Conservation (phyloP, 2,888 invertebrate species). For the Thysanoteuthis rhombus region DNA sequence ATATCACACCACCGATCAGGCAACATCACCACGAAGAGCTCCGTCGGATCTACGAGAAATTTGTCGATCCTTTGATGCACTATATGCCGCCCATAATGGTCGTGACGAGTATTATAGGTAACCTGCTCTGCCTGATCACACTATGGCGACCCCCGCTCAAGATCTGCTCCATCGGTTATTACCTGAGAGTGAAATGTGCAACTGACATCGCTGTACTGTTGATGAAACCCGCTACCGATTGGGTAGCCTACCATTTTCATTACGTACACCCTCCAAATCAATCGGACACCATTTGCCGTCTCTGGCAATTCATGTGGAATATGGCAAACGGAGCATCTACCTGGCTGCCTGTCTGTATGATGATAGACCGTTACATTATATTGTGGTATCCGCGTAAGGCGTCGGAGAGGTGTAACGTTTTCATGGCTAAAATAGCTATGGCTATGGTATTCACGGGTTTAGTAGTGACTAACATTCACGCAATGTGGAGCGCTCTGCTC, state of each 20-base stretch:
- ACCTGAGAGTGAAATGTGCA: background rate
- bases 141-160: background rate
- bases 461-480: slow-evolving; percentile 19
- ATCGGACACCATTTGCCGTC: slow-evolving; percentile 1
- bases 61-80: background rate
- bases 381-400: background rate
- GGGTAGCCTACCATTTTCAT: background rate
- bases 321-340: background rate
- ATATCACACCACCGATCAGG: background rate
- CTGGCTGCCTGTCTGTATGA: slow-evolving; percentile 21
- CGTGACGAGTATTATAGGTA: background rate
- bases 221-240: background rate
- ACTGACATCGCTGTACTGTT: background rate
- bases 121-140: background rate
- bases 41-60: background rate
- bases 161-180: background rate
- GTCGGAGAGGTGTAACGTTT: background rate
- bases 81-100: slow-evolving; percentile 1
- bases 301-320: slow-evolving; percentile 27
- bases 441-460: slow-evolving; percentile 12
- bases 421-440: slow-evolving; percentile 20
- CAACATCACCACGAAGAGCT: background rate
- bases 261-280: background rate
- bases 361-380: background rate
- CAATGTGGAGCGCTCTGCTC: slow-evolving; percentile 25